These are phyloP conservation scores for Fragum fragum DNA, from an alignment of 2,888 invertebrate species.

Conservation along the genomic window DNA sequence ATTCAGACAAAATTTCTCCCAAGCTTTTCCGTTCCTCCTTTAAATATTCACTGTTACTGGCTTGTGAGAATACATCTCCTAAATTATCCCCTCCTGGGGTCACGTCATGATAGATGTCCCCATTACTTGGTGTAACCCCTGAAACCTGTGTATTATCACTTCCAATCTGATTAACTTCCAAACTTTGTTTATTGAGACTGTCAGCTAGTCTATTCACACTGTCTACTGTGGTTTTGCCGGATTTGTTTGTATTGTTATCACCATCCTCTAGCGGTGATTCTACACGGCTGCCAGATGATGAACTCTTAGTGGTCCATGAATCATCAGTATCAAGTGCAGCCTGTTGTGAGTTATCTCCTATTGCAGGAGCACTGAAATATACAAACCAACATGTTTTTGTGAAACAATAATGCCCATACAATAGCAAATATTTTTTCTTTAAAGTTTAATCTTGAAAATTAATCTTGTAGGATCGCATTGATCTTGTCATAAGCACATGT, in stretches of 20 bases:
- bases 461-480: no score
- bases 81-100: slow-evolving; percentile 8
- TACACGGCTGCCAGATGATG: slow-evolving; percentile 53
- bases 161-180: not conserved
- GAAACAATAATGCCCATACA: no score
- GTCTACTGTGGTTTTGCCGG: not conserved
- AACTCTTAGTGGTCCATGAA: slow-evolving; percentile 62
- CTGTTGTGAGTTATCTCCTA: not conserved
- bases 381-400: no score
- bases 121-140: not conserved
- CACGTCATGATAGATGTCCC: not conserved
- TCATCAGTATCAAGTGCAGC: slow-evolving; percentile 44
- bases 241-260: not conserved
- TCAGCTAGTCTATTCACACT: not conserved
- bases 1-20: slow-evolving; percentile 10
- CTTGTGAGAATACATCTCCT: slow-evolving; percentile 41
- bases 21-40: slow-evolving; percentile 12
- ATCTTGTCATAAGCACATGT: no score
- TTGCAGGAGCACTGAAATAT: not conserved
- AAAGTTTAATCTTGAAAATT: no score
- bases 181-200: not conserved
- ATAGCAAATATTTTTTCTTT: no score
- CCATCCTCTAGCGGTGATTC: slow-evolving; percentile 51
- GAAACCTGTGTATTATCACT: not conserved
- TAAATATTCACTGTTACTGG: slow-evolving; percentile 41